Evolutionary conservation across 2,888 invertebrate species (phyloP).

Genomic region (Omphaloscelis lunosa): DNA sequence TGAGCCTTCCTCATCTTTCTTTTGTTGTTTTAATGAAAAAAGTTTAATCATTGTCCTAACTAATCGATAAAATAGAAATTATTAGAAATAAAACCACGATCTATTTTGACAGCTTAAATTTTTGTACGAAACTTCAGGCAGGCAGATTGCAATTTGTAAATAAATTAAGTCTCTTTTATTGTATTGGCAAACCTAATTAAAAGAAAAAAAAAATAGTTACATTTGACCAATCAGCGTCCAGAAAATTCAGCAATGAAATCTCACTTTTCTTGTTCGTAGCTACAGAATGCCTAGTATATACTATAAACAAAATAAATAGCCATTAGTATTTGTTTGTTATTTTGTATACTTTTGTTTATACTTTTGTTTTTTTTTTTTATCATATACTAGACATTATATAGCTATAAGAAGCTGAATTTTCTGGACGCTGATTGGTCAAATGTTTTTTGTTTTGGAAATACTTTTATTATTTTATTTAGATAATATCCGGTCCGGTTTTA

Average conservation of each 20-base stretch:
- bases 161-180: slow-evolving; percentile 53
- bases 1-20: slow-evolving; percentile 98
- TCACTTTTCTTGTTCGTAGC: slow-evolving; percentile 9
- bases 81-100: slow-evolving; percentile 82
- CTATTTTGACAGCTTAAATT: slow-evolving; percentile 86
- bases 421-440: too few relatives aligned
- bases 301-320: too few relatives aligned
- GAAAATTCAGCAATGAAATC: slow-evolving; percentile 12
- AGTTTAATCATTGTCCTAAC: slow-evolving; percentile 97
- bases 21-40: slow-evolving; percentile 99
- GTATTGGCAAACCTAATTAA: slow-evolving; percentile 58
- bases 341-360: too few relatives aligned
- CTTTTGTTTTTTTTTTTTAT: too few relatives aligned
- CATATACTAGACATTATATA: too few relatives aligned
- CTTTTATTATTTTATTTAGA: too few relatives aligned
- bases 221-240: slow-evolving; percentile 50
- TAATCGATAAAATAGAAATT: slow-evolving; percentile 86
- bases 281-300: slow-evolving; percentile 8
- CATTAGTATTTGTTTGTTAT: background rate
- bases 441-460: too few relatives aligned
- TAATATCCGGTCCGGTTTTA: too few relatives aligned
- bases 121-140: slow-evolving; percentile 70
- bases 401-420: too few relatives aligned
- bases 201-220: slow-evolving; percentile 16
- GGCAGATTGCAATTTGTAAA: slow-evolving; percentile 57